Conservation (phyloP, 2,113 vertebrate genomes). For the Indri indri region DNA sequence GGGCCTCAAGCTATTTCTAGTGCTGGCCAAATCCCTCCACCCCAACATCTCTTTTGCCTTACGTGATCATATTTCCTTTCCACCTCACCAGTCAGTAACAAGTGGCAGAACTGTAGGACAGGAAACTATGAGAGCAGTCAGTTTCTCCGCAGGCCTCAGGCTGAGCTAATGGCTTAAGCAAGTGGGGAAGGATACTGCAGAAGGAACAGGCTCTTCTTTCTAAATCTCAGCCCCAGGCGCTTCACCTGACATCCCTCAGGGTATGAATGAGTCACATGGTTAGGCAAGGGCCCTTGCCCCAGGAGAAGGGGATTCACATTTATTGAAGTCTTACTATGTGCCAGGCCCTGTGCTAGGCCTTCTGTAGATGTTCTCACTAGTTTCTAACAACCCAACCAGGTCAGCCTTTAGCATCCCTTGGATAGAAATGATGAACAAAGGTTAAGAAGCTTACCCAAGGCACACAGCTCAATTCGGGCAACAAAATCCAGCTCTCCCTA, state of each 20-base stretch:
- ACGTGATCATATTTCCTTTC: slow-evolving; percentile 66
- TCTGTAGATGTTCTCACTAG: slow-evolving; percentile 30
- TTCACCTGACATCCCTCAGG: neutral
- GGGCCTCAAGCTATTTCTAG: slow-evolving; percentile 65
- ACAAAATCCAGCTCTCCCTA: slow-evolving; percentile 11
- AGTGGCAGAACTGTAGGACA: neutral
- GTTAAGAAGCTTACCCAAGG: slow-evolving; percentile 39
- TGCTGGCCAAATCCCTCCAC: slow-evolving; percentile 62
- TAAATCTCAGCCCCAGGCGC: neutral
- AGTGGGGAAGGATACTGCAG: neutral
- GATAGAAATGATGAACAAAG: slow-evolving; percentile 41
- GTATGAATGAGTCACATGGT: neutral
- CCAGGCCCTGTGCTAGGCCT: neutral
- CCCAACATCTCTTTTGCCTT: slow-evolving; percentile 60
- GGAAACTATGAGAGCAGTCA: slow-evolving; percentile 35
- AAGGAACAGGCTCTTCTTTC: slow-evolving; percentile 37
- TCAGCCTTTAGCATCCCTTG: slow-evolving; percentile 27
- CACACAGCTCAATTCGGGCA: neutral
- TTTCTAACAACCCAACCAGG: slow-evolving; percentile 14
- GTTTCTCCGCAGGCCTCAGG: neutral
- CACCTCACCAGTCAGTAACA: slow-evolving; percentile 36
- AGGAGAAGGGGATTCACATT: slow-evolving; percentile 44
- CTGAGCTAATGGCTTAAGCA: neutral
- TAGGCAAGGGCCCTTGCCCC: slow-evolving; percentile 11
- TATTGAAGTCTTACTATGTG: neutral